phyloP scores from a whole-genome alignment of 1,140 invertebrate species.

The Panulirus ornatus region DNA sequence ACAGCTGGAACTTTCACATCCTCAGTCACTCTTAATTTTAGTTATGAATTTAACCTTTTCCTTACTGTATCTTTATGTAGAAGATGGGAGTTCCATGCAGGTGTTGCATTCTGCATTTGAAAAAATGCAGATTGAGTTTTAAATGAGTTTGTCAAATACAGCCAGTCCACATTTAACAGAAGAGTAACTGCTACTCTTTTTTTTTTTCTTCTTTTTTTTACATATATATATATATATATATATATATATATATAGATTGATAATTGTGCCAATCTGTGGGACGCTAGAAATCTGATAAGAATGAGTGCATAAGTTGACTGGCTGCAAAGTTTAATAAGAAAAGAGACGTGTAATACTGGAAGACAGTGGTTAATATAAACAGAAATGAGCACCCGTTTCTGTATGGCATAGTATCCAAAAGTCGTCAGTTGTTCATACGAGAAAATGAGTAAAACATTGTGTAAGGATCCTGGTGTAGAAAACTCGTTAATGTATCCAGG shows the following conservation, averaged over 20 bases:
- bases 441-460: slow-evolving; percentile 9
- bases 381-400: neutral
- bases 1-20: slow-evolving; percentile 46
- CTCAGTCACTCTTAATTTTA: slow-evolving; percentile 47
- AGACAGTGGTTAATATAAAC: neutral
- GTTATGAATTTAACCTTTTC: slow-evolving; percentile 35
- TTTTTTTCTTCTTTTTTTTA: no score
- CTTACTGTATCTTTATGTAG: slow-evolving; percentile 49
- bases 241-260: no score
- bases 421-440: slow-evolving; percentile 17
- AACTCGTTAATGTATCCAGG: neutral
- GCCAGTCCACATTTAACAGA: neutral
- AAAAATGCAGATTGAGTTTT: neutral
- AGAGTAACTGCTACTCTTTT: slow-evolving; percentile 9
- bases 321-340: neutral
- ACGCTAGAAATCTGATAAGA: neutral
- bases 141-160: no score
- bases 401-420: neutral
- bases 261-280: slow-evolving; percentile 7
- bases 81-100: slow-evolving; percentile 38
- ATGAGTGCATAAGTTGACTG: neutral
- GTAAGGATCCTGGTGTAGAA: slow-evolving; percentile 22
- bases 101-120: neutral
- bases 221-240: no score
- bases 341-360: neutral